phyloP scores from a whole-genome alignment of 2,113 vertebrate genomes.

The Indicator maculatus region DNA sequence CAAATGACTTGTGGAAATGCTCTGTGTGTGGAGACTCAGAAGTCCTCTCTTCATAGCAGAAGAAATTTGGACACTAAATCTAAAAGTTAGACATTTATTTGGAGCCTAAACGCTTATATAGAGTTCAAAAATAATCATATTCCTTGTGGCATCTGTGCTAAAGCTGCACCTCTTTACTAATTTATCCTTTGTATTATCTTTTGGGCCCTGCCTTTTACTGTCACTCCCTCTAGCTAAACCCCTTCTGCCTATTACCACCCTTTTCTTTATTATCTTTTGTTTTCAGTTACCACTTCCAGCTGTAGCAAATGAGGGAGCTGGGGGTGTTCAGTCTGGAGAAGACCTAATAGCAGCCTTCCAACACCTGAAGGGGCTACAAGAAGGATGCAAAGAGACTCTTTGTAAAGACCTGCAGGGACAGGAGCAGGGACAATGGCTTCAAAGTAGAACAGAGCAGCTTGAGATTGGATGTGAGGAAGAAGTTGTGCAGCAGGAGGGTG shows the following conservation, averaged over 20 bases:
- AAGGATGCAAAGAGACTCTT: no score
- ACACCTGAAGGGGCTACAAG: no score
- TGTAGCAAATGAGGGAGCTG: background rate
- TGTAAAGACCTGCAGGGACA: no score
- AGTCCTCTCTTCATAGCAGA: accelerated
- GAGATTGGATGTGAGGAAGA: no score
- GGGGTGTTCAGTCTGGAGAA: no score
- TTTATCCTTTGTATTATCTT: background rate
- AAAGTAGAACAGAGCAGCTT: no score
- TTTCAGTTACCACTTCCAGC: background rate
- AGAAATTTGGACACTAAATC: background rate
- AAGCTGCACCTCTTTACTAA: background rate
- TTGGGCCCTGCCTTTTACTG: background rate
- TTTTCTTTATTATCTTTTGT: background rate
- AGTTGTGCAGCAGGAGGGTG: no score
- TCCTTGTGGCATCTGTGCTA: background rate
- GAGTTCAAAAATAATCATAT: accelerated
- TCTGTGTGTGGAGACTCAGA: accelerated
- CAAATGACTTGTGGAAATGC: background rate
- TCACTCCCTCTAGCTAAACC: background rate
- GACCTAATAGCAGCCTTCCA: no score
- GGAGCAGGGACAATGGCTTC: no score
- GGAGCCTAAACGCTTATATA: background rate
- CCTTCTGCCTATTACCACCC: background rate
- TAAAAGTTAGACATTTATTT: background rate